phyloP scores from a whole-genome alignment of 2,797 vertebrate species.

The Sparus aurata region DNA sequence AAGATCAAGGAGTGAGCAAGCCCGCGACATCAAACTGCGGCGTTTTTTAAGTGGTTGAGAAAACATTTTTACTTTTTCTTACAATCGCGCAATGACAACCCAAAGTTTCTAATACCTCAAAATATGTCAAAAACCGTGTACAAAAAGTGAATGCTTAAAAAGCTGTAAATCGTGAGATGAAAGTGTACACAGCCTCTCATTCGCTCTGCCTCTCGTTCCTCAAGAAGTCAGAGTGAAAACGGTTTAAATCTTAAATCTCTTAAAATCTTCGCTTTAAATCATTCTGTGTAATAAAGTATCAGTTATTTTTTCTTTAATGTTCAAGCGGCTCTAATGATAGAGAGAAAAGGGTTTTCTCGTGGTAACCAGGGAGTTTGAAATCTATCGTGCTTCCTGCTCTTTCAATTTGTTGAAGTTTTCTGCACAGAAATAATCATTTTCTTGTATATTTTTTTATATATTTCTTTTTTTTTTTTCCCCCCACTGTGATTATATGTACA shows the following conservation, averaged over 20 bases:
- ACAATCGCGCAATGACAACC: not conserved
- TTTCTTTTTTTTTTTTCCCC: too few species aligned
- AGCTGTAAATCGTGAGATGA: not conserved
- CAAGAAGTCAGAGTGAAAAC: not conserved
- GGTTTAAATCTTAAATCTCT: not conserved
- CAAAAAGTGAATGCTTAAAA: not conserved
- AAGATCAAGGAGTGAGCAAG: slow-evolving; percentile 40
- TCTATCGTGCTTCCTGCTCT: slow-evolving; percentile 21
- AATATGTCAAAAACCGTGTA: too few species aligned
- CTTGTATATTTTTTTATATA: not conserved
- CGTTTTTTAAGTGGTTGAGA: slow-evolving; percentile 5
- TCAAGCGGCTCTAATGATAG: slow-evolving; percentile 4
- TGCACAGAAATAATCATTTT: slow-evolving; percentile 22
- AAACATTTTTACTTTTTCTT: slow-evolving; percentile 25
- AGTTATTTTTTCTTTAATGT: slow-evolving; percentile 20
- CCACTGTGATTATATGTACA: not conserved
- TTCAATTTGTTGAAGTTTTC: slow-evolving; percentile 21
- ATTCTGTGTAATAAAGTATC: slow-evolving; percentile 28
- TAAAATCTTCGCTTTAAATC: slow-evolving; percentile 18
- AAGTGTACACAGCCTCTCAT: not conserved
- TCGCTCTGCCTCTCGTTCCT: not conserved
- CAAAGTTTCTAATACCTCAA: not conserved
- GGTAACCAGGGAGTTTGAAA: slow-evolving; percentile 31
- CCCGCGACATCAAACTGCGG: slow-evolving; percentile 9
- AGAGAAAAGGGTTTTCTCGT: slow-evolving; percentile 32